Evolutionary conservation across 1,140 invertebrate species (phyloP).

Genomic region (Sitobion miscanthi): DNA sequence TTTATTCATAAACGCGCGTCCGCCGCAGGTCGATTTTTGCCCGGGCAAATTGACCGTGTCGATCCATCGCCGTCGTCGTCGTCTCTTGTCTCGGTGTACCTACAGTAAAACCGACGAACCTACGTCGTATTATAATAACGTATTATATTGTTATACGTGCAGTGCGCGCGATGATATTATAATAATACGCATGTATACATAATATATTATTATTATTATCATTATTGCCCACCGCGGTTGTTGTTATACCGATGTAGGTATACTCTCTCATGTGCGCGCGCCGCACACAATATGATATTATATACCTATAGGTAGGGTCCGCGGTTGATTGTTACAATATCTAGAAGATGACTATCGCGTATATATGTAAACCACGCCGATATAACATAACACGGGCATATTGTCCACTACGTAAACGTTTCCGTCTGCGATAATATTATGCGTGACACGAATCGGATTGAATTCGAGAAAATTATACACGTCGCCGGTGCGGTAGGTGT

Average conservation of each 20-base stretch:
- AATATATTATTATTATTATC: not conserved
- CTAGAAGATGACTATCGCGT: not conserved
- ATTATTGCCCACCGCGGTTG: not conserved
- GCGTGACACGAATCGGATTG: not conserved
- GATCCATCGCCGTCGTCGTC: not conserved
- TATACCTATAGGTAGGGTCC: not conserved
- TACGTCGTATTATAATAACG: not conserved
- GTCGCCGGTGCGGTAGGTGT: not conserved
- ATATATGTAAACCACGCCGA: not conserved
- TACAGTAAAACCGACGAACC: not conserved
- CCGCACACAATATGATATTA: too few species aligned
- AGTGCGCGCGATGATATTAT: not conserved
- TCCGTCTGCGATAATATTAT: not conserved
- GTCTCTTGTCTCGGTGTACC: not conserved
- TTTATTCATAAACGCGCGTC: constrained; percentile 45
- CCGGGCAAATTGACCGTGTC: constrained; percentile 47
- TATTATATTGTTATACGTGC: not conserved
- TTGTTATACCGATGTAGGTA: too few species aligned
- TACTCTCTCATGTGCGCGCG: not conserved
- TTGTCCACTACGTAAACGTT: not conserved
- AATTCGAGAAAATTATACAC: not conserved
- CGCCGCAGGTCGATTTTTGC: constrained; percentile 24
- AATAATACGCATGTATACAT: not conserved
- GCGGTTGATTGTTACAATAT: not conserved
- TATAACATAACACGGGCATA: not conserved